phyloP scores from a whole-genome alignment of 2,888 invertebrate genomes.

The Auanema freiburgensis region DNA sequence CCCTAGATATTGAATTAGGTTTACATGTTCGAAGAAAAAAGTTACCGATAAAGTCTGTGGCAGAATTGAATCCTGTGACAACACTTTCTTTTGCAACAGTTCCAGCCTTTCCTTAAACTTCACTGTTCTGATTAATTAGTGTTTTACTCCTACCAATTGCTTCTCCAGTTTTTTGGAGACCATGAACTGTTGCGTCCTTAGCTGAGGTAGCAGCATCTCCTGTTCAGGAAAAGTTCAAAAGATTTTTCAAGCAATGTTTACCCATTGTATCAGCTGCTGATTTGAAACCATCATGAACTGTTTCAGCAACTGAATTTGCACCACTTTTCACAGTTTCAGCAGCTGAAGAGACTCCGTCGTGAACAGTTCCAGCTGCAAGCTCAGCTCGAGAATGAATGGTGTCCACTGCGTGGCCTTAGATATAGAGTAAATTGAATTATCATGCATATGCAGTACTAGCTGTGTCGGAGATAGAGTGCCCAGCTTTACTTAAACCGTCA shows the following conservation, averaged over 20 bases:
- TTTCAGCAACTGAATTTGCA: conserved; percentile 29
- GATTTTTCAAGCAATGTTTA: conserved; percentile 6
- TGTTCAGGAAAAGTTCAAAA: not conserved
- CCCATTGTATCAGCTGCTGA: conserved; percentile 8
- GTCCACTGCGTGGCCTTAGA: not conserved
- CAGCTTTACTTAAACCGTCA: not conserved
- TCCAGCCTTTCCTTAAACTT: not conserved
- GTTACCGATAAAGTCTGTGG: too few species aligned
- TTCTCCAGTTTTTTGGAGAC: conserved; percentile 3
- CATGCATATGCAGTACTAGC: not conserved
- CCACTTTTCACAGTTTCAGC: conserved; percentile 15
- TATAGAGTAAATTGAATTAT: not conserved
- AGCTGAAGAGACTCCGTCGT: conserved; percentile 6
- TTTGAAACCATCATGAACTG: conserved; percentile 6
- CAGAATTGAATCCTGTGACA: too few species aligned
- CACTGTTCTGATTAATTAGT: too few species aligned
- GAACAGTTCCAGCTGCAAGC: conserved; percentile 17
- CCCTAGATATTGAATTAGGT: not conserved
- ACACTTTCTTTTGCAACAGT: not conserved
- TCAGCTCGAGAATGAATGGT: conserved; percentile 5
- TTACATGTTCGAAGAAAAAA: not conserved
- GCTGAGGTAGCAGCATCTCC: conserved; percentile 3
- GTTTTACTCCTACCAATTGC: conserved; percentile 7
- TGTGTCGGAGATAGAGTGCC: not conserved
- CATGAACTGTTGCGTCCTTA: not conserved